Evolutionary conservation across 2,113 vertebrate species (phyloP), one percentile per base, ranked within the genome.

Genomic region (Vulpes lagopus): DNA sequence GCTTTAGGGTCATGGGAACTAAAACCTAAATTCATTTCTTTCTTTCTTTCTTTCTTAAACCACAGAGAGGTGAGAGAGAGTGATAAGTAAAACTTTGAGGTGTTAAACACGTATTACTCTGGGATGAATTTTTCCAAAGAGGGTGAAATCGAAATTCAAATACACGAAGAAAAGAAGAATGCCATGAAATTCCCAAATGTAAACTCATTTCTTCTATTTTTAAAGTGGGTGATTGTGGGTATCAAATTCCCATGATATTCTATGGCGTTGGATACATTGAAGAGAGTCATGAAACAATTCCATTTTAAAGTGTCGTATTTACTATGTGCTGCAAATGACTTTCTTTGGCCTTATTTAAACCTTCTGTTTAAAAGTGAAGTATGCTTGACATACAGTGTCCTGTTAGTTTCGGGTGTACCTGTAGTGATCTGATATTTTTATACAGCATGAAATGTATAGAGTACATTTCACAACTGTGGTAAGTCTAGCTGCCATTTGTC

Each of bases 61-160:
- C 57, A 85, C 32, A 67, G 67, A 73, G 49, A 74, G 35, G 22
- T 71, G 51, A 49, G 76, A 62, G 57, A 60, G 12, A 6, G 12
- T 87, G 38, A 95, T 27, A 32, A 76, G 35, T 95, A 82, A 87
- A 82, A 81, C 71, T 82, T 93, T 22, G n/a, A 81, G 60, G 25
- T 8, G 65, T 85, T 74, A 71, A 97, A 71, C 12, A 60, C 51
- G 25, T 91, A 67, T 19, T 55, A 67, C 15, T 81, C 80, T 43
- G 51, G 35, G 49, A 35, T 65, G 35, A 23, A 25, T 78, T 92
- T 88, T 89, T 74, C 8, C 8, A 64, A 32, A 73, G 60, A 6
- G 83, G 55, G 25, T 88, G 2, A 20, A 78, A 71, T 78, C 78
- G 20, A 91, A 62, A 83, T 88, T 14, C 60, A 87, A 64, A 69